Base-by-base conservation (phyloP, 2,113 vertebrate genomes). In the Egretta garzetta region DNA sequence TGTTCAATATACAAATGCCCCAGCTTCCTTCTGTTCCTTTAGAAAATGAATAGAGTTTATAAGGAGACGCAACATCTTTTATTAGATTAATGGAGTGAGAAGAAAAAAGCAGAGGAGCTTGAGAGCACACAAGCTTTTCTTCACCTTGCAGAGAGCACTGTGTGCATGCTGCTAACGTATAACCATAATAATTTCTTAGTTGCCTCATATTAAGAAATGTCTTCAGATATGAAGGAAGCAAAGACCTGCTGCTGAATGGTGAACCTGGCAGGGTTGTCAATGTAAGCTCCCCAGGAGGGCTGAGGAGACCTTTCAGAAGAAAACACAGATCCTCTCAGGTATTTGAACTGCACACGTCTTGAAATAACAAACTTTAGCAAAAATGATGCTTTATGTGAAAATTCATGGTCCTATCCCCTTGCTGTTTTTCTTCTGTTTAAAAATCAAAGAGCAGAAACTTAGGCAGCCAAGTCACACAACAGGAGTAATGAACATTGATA, bases 71-170 rank as follows among this genome's bases (percentile, higher is more conserved):
- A 93, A 95, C 74, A 82, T 90, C 64, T 94, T 97, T 96, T 93
- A 93, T 95, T 94, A 87, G 77, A 87, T 94, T 96, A 96, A 96
- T 96, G 84, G 56, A 93, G 49, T 75, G 80, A 91, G 74, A 91
- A 96, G 39, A 41, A 90, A 79, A 90, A 81, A 72, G 30, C 43
- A 82, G 58, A 91, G 93, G 66, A 90, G 33, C 24, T 72, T 64
- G 70, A 80, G 62, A 95, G 84, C n/a, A 60, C 30, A 72, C 9
- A 75, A 71, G 39, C 52, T 60, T 91, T 96, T 77, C 63, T 96
- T 93, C 39, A 75, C 62, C 53, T 92, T 80, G 53, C 45, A 76
- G 45, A 86, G 43, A 90, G 49, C 39, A 32, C 35, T 79, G 49
- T 33, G 53, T 52, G 23, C n/a, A n/a, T 50, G 59, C 45, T 89